phyloP scores from a whole-genome alignment of 2,113 vertebrate genomes.

The Australoheros scitulus region DNA sequence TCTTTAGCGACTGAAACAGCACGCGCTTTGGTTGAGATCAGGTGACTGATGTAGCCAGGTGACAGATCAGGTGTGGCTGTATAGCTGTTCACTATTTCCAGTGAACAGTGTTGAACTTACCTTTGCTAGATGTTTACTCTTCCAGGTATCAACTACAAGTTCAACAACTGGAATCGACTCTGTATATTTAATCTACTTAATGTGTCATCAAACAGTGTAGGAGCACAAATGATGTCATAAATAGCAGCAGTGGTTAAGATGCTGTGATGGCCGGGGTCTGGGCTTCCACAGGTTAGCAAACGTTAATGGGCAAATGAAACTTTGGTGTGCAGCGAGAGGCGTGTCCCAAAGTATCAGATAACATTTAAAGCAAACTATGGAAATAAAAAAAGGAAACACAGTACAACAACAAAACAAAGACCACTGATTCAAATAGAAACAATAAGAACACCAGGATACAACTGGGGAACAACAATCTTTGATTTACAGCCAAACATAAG shows the following conservation, averaged over 20 bases:
- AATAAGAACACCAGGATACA: constrained; percentile 17
- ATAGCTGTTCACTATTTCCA: too few species aligned
- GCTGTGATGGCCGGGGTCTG: too few species aligned
- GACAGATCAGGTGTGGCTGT: not conserved
- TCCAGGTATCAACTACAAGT: too few species aligned
- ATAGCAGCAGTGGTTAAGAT: not conserved
- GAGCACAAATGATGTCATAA: not conserved
- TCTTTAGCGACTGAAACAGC: not conserved
- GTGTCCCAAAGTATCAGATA: not conserved
- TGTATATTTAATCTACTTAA: too few species aligned
- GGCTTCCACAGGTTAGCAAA: not conserved
- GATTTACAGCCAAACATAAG: constrained; percentile 45
- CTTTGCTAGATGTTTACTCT: too few species aligned
- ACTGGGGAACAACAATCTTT: constrained; percentile 39
- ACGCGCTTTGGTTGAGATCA: not conserved
- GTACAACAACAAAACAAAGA: constrained; percentile 12
- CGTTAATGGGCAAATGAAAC: not conserved
- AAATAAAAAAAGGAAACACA: not conserved
- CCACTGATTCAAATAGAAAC: constrained; percentile 34
- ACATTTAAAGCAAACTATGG: not conserved
- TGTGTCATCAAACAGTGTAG: too few species aligned
- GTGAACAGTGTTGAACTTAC: too few species aligned
- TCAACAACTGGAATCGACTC: too few species aligned
- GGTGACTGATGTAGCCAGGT: not conserved
- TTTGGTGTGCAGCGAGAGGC: not conserved